Percentiles rank a stretch among this genome's conserved stretches.
These are phyloP conservation scores for Ochropleura plecta DNA, from an alignment of 2,888 invertebrate species.

Conservation along the genomic window DNA sequence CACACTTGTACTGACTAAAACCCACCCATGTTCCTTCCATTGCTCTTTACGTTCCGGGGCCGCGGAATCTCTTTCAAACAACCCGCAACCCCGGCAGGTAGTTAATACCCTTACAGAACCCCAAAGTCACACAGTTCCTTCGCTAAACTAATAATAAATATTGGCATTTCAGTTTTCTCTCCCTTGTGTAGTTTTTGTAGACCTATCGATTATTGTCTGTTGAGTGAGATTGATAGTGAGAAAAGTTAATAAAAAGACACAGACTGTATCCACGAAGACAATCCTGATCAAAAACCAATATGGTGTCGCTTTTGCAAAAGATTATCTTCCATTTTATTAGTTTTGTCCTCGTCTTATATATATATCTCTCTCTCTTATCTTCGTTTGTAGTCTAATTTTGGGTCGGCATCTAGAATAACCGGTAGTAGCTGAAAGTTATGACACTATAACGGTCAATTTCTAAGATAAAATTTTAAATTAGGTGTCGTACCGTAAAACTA, in stretches of 20 bases:
- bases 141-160: neutral
- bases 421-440: neutral
- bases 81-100: constrained; percentile 14
- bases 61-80: no score
- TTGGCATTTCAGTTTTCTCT: neutral
- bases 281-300: neutral
- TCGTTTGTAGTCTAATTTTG: no score
- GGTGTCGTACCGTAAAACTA: neutral
- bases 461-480: neutral
- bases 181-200: neutral
- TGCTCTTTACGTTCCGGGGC: no score
- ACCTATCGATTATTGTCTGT: constrained; percentile 14
- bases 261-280: neutral
- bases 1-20: no score
- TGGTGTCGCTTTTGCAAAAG: neutral
- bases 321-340: neutral
- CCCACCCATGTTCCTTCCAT: no score
- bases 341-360: no score
- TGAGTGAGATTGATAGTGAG: constrained; percentile 13
- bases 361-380: no score
- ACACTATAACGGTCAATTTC: neutral
- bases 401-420: neutral
- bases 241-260: constrained; percentile 11
- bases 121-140: no score
- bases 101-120: neutral